Evolutionary conservation across 1,140 invertebrate species (phyloP).

Genomic region (Drosophila arizonae): DNA sequence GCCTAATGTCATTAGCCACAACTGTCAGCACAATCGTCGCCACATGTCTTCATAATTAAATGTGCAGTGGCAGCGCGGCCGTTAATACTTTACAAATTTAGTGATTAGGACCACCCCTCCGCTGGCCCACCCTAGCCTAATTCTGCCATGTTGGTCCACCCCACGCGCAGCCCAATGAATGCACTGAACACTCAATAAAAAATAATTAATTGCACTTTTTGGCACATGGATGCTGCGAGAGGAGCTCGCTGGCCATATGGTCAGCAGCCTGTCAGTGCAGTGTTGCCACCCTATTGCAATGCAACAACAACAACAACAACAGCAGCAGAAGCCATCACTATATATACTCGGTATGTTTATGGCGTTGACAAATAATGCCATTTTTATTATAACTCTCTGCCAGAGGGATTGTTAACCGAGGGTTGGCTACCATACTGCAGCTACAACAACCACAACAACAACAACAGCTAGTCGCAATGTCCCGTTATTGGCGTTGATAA

Average conservation of each 20-base stretch:
- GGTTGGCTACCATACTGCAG: constrained; percentile 5
- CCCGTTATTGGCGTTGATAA: constrained; percentile 77
- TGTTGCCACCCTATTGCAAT: constrained; percentile 28
- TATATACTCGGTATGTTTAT: constrained; percentile 46
- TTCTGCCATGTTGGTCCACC: background rate
- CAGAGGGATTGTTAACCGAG: background rate
- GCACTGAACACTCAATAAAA: constrained; percentile 67
- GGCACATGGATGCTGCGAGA: constrained; percentile 47
- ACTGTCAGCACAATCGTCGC: constrained; percentile 64
- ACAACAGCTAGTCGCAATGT: constrained; percentile 11
- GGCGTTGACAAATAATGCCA: constrained; percentile 81
- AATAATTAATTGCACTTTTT: constrained; percentile 78
- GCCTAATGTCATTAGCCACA: constrained; percentile 73
- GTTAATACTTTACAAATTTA: constrained; percentile 76
- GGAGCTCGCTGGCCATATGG: constrained; percentile 58
- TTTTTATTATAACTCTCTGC: constrained; percentile 67
- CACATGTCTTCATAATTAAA: constrained; percentile 79
- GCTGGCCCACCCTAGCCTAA: background rate
- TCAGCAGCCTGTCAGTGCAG: constrained; percentile 49
- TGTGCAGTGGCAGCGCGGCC: constrained; percentile 54
- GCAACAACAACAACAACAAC: background rate
- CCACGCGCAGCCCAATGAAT: constrained; percentile 17
- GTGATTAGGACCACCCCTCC: constrained; percentile 48
- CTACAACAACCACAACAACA: constrained; percentile 3
- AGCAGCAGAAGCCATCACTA: background rate